Base-by-base conservation (phyloP, 2,797 vertebrate species). In the Thalassophryne amazonica region DNA sequence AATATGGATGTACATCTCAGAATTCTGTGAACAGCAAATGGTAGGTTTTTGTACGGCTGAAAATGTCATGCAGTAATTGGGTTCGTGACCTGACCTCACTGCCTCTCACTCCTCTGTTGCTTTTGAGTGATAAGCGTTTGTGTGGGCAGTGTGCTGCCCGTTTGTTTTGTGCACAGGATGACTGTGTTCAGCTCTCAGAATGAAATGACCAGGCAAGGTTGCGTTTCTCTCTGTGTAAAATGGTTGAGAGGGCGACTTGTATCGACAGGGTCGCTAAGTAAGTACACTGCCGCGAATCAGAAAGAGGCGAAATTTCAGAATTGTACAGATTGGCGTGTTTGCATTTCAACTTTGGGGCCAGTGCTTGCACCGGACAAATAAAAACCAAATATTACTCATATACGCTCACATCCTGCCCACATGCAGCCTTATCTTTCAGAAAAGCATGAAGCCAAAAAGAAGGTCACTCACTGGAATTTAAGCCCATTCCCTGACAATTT, bases 71-170 rank as follows among this genome's bases (percentile, higher is more conserved):
- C 53, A 38, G 78, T 81, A 82, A 81, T 81, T 81, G 77, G 62
- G 74, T 83, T 80, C 84, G 60, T 84, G 83, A 85, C 83, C 81
- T 67, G 76, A 81, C 77, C 76, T 71, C 55, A 6, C 58, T 50
- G 67, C 69, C 56, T 78, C 73, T 61, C 52, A 62, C 69, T 51
- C 69, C 59, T 56, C 60, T 66, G 71, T 80, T 81, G 55, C 81
- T 77, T 82, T 74, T 73, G 49, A 81, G 33, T 43, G 83, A 86
- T 86, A 86, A 77, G 74, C 68, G 78, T 45, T 34, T 82, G 80
- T 81, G 86, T 87, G 79, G 82, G 86, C 69, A 78, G 84, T 2
- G 7, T 6, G 33, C 55, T 51, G 19, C 32, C n/a, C n/a, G 43
- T 51, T 57, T 56, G 56, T 46, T 54, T 56, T 62, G 42, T 52